Base-by-base conservation (phyloP, 2,888 invertebrate genomes). In the Ormia ochracea region DNA sequence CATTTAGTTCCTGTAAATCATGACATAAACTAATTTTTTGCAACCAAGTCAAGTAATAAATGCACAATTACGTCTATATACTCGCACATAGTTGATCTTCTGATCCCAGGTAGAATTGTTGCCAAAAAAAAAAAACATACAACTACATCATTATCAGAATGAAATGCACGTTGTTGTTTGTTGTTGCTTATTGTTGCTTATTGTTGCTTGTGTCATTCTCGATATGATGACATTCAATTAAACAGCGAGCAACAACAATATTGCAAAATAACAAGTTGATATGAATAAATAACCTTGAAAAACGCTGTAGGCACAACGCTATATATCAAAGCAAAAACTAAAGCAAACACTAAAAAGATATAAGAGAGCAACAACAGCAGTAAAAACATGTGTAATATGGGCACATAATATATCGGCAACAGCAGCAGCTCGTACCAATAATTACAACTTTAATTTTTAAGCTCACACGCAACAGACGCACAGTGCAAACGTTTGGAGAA, bases 221-320 rank as follows among this genome's bases (percentile, higher is more conserved):
- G 48, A 72, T 76, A 66, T 68, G 80, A 76, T 80, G 80, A 76
- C 76, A 80, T 80, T 80, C 80, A 80, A 80, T 72, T 80, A 50
- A 76, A 43, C 61, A 41, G 73, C 61, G 41, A 70, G 5, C 52
- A 48, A 26, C 23, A 65, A 48, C 38, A 38, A 50, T 63, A 56
- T 33, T 48, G 26, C 63, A 50, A 50, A 79, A 66, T 76, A 70
- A 70, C 76, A 77, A 65, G 56, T 70, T 70, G 69, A 77, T 77
- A 77, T 77, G 63, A 70, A 48, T 70, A 48, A 77, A 77, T 70
- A 63, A 77, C 76, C 76, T 70, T 77, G 69, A 77, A 70, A 69
- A 77, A 23, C 45, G 28, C 76, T 77, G 76, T 70, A 77, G 69
- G 76, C 76, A 77, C 58, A 68, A 50, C 41, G 7, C 41, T 28